Evolutionary conservation across 1,140 invertebrate genomes (phyloP).

Genomic region (Calephelis nemesis): DNA sequence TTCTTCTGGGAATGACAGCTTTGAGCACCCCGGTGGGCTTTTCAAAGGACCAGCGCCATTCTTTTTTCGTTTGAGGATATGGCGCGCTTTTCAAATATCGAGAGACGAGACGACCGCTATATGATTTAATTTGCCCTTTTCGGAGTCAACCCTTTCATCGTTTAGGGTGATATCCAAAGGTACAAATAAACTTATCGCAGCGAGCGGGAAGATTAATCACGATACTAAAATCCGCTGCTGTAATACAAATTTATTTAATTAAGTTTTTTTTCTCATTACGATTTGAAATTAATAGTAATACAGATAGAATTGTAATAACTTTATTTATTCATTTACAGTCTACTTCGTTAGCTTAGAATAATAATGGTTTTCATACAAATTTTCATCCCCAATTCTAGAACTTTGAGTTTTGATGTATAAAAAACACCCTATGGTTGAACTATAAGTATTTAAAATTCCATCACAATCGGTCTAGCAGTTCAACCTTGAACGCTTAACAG

Average conservation of each 20-base stretch:
- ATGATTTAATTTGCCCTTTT: conserved; percentile 75
- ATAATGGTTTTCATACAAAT: too few relatives aligned
- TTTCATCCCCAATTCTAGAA: too few relatives aligned
- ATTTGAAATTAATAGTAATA: background rate
- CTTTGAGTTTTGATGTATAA: too few relatives aligned
- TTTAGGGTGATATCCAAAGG: conserved; percentile 41
- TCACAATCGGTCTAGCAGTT: too few relatives aligned
- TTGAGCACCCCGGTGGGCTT: conserved; percentile 67
- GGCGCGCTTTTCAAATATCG: conserved; percentile 68
- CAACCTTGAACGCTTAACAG: too few relatives aligned
- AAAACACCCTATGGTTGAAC: too few relatives aligned
- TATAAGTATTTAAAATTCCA: too few relatives aligned
- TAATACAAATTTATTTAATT: background rate
- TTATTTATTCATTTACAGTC: too few relatives aligned
- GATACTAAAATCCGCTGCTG: background rate
- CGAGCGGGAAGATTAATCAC: conserved; percentile 43
- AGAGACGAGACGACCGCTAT: conserved; percentile 47
- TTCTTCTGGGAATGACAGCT: conserved; percentile 71
- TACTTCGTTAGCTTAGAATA: too few relatives aligned
- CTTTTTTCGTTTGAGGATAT: conserved; percentile 66
- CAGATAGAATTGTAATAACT: too few relatives aligned
- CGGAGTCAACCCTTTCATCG: conserved; percentile 43
- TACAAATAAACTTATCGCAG: conserved; percentile 35
- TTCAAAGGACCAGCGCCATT: conserved; percentile 72
- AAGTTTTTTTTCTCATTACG: background rate